Evolutionary conservation across 2,888 invertebrate species (phyloP).

Genomic region (Eueremaeus valkanovi): DNA sequence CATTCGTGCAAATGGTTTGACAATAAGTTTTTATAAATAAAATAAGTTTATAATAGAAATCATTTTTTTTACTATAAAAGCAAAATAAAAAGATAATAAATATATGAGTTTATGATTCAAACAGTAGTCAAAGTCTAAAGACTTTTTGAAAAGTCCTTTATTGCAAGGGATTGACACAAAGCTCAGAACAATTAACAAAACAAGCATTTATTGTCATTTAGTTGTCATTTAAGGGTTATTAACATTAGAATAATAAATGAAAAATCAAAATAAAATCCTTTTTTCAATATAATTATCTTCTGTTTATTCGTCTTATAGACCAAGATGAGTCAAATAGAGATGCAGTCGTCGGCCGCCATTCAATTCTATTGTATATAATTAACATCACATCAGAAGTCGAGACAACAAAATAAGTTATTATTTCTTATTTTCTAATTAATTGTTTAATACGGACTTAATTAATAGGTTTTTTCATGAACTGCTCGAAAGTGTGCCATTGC

Average conservation of each 20-base stretch:
- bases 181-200: not conserved
- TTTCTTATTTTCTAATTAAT: conserved; percentile 7
- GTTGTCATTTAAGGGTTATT: conserved; percentile 7
- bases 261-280: not conserved
- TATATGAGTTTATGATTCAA: too few relatives aligned
- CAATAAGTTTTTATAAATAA: too few relatives aligned
- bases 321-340: conserved; percentile 96
- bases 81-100: too few relatives aligned
- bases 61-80: too few relatives aligned
- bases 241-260: not conserved
- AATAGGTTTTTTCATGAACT: not conserved
- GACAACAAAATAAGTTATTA: not conserved
- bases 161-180: not conserved
- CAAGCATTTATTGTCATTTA: not conserved
- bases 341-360: conserved; percentile 84
- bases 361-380: conserved; percentile 64
- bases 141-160: too few relatives aligned
- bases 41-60: too few relatives aligned
- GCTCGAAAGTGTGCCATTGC: conserved; percentile 2
- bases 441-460: not conserved
- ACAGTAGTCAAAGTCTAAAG: too few relatives aligned
- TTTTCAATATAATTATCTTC: conserved; percentile 6
- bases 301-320: conserved; percentile 29
- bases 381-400: too few relatives aligned
- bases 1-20: too few relatives aligned